These are phyloP conservation scores for Coturnix japonica DNA, from an alignment of 2,113 vertebrate species.

Conservation along the genomic window DNA sequence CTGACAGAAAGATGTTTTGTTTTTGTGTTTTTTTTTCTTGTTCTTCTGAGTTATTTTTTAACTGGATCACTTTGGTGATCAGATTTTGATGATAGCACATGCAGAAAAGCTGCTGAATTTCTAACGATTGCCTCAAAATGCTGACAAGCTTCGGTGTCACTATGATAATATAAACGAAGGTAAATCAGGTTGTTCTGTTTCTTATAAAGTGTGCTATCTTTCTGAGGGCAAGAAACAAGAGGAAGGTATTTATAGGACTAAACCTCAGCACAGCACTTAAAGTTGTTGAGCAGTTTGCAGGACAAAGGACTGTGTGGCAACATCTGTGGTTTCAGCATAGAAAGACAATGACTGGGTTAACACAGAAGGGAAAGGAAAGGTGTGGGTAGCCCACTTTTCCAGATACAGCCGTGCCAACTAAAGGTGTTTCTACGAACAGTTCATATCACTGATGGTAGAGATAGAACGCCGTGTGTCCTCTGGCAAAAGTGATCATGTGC, in stretches of 20 bases:
- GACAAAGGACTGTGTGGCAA: background rate
- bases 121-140: background rate
- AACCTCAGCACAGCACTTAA: background rate
- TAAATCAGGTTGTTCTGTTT: conserved; percentile 27
- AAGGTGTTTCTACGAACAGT: background rate
- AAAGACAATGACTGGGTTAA: background rate
- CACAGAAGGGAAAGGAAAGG: background rate
- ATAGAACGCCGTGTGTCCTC: accelerated
- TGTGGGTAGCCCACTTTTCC: background rate
- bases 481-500: background rate
- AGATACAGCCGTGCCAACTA: background rate
- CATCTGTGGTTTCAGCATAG: background rate
- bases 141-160: background rate
- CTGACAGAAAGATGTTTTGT: background rate
- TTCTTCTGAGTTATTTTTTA: conserved; percentile 3
- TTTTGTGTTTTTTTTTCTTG: background rate
- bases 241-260: background rate
- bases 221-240: background rate
- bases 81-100: conserved; percentile 20
- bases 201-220: background rate
- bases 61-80: background rate
- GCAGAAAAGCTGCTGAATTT: conserved; percentile 16
- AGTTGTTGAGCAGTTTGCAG: background rate
- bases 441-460: background rate
- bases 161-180: conserved; percentile 2